Evolutionary conservation across 2,888 invertebrate species (phyloP).

Genomic region (Diaperis boleti): DNA sequence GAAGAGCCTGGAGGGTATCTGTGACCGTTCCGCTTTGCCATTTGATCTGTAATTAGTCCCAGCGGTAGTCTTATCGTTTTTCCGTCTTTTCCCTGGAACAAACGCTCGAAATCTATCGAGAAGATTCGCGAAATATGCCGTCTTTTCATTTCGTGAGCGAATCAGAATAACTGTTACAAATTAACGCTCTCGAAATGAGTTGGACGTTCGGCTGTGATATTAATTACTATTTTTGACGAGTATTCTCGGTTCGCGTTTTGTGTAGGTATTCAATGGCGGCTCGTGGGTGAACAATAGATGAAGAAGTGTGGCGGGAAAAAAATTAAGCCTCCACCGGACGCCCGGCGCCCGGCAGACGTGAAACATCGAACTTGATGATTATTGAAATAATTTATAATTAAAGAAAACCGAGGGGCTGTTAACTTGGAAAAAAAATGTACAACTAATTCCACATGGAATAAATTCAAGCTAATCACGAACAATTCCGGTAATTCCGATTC

Average conservation of each 20-base stretch:
- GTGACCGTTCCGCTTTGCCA: slow-evolving; percentile 41
- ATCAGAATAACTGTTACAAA: slow-evolving; percentile 26
- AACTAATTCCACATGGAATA: too few species aligned
- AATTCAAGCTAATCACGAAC: too few species aligned
- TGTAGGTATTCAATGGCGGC: too few species aligned
- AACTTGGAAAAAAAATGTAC: too few species aligned
- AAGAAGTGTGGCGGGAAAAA: too few species aligned
- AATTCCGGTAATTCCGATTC: too few species aligned
- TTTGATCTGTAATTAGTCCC: slow-evolving; percentile 52
- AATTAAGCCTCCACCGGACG: too few species aligned
- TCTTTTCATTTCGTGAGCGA: slow-evolving; percentile 9
- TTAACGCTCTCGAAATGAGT: slow-evolving; percentile 26
- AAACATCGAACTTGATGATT: too few species aligned
- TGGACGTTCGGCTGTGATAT: slow-evolving; percentile 26
- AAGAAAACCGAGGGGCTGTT: too few species aligned
- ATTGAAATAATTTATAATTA: too few species aligned
- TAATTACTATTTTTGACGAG: slow-evolving; percentile 39
- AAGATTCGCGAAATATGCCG: slow-evolving; percentile 15
- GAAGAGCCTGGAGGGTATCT: slow-evolving; percentile 45
- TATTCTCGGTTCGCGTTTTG: slow-evolving; percentile 28
- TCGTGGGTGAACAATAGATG: too few species aligned
- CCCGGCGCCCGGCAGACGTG: too few species aligned
- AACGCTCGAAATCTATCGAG: slow-evolving; percentile 29
- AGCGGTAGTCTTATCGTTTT: slow-evolving; percentile 43
- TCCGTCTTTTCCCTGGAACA: slow-evolving; percentile 7